These are phyloP conservation scores for Apodemus agrarius DNA, from an alignment of 2,797 vertebrate genomes.

Conservation along the genomic window DNA sequence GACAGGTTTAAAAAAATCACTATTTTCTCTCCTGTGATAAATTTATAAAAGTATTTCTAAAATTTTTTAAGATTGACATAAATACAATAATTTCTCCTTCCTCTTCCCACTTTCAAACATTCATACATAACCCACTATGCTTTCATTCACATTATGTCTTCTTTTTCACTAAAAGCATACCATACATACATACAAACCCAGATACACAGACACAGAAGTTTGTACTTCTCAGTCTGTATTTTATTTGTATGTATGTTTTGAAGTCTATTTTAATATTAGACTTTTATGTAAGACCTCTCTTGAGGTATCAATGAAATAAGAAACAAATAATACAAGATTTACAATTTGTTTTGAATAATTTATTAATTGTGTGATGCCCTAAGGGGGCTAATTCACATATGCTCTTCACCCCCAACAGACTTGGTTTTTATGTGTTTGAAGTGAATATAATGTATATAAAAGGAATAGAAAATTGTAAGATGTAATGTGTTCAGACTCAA, in stretches of 20 bases:
- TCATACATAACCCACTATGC: not conserved
- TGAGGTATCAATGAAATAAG: too few species aligned
- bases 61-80: not conserved
- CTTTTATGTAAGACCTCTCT: not conserved
- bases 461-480: not conserved
- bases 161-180: not conserved
- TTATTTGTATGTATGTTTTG: not conserved
- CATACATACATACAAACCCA: not conserved
- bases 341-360: not conserved
- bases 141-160: not conserved
- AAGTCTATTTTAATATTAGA: not conserved
- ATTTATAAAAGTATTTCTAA: not conserved
- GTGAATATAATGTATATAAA: not conserved
- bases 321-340: not conserved
- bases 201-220: too few species aligned
- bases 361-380: too few species aligned
- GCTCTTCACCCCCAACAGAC: too few species aligned
- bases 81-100: not conserved
- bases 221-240: not conserved
- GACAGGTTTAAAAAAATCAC: not conserved
- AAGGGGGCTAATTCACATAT: not conserved
- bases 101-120: not conserved
- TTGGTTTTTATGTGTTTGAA: not conserved
- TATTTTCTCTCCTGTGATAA: not conserved
- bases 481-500: not conserved